Evolutionary conservation across 2,113 vertebrate genomes (phyloP).

Genomic region (Xenopus borealis): DNA sequence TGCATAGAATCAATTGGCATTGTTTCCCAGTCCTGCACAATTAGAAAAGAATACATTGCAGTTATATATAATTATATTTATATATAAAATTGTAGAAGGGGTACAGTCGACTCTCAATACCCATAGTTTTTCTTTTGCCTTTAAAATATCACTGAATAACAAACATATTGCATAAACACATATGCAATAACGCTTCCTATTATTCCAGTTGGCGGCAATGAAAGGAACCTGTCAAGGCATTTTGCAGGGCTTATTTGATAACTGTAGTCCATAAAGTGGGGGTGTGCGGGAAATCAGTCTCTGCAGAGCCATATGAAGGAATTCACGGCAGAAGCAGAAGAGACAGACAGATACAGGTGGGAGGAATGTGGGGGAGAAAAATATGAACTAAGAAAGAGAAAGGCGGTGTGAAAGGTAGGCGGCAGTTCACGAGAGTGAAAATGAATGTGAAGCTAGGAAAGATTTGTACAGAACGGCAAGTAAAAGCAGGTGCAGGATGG

Average conservation of each 20-base stretch:
- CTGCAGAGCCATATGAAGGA: constrained; percentile 9
- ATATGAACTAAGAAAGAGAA: constrained; percentile 32
- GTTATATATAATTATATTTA: no score
- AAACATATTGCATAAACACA: background rate
- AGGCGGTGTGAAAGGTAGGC: constrained; percentile 35
- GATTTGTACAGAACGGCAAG: constrained; percentile 1
- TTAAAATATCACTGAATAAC: background rate
- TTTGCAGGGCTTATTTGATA: constrained; percentile 29
- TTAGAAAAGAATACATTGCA: no score
- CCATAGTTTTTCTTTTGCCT: no score
- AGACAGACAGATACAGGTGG: constrained; percentile 45
- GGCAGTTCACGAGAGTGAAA: constrained; percentile 13
- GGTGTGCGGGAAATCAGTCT: constrained; percentile 25
- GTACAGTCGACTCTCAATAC: no score
- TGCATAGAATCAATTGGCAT: no score
- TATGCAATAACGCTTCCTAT: background rate
- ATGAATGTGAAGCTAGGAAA: constrained; percentile 15
- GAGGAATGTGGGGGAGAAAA: constrained; percentile 44
- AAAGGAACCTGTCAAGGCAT: constrained; percentile 8
- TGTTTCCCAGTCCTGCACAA: no score
- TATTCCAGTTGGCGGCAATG: background rate
- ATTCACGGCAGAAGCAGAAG: constrained; percentile 39
- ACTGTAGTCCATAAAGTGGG: constrained; percentile 25
- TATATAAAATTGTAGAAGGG: no score
- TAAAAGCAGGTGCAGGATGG: background rate